Evolutionary conservation across 1,140 invertebrate genomes (phyloP), one percentile per base, ranked within the genome.

Genomic region (Caenorhabditis remanei): DNA sequence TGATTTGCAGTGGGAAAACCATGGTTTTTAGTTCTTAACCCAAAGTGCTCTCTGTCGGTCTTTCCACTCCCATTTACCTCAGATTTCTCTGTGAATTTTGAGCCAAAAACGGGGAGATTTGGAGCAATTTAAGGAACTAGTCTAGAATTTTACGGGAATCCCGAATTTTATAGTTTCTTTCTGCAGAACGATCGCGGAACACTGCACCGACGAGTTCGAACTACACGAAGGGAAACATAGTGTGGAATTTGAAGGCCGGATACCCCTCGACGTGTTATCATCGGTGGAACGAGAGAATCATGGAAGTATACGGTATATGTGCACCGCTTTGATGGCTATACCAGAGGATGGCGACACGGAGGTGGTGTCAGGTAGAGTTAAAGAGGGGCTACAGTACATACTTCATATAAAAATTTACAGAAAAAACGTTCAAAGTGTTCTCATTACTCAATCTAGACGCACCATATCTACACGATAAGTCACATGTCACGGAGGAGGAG

Each of bases 281-380:
- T 71, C 85, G 1, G 67, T 85, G 4, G 43, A 65, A 53, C 24
- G 86, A 53, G 86, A 87, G 32, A 87, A 87, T 40, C 71, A 83
- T 46, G 83, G 83, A 14, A 71, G 85, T 16, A 65, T 88, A 71
- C 61, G 87, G 41, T 88, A 88, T 55, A 88, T 84, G 53, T 88
- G 87, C 40, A 88, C 87, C 40, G 87, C 87, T 7, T 14, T 88
- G 19, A 84, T 88, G 67, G 83, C 56, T 14, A 84, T 88, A 11
- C 83, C 87, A 7, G 87, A 88, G 21, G 84, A 85, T 55, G 87
- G 85, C 4, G 85, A 85, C 14, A 88, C 87, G 5, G 83, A 88
- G 41, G 24, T 88, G 13, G 67, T 88, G 19, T 85, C 87, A 71
- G 32, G 32, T 32, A 32, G 32, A n/a, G 32, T 32, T 2, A 2